Evolutionary conservation across 2,797 vertebrate genomes (phyloP), one percentile per base, ranked within the genome.

Genomic region (Mionectes olivaceus): DNA sequence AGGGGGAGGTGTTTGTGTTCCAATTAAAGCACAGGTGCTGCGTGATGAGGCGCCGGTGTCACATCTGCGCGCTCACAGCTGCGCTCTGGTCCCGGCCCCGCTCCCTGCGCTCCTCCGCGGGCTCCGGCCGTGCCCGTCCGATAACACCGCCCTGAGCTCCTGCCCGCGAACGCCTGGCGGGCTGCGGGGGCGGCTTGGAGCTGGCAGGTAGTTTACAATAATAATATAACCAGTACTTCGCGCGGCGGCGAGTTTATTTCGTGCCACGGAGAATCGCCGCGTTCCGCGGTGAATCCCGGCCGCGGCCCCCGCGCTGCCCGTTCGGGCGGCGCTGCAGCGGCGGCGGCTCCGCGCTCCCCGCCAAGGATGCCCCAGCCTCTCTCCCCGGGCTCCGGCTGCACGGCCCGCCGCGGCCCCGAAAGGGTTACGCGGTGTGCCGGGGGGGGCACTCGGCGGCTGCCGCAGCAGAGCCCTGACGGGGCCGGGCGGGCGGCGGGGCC

Each of bases 391-490:
- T 33, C 52, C 41, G 10, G 19, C 61, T 7, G 19, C 14, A 16
- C 7, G 24, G 5, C 7, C 49, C 39, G 59, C 46, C 46, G 73
- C 70, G 53, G 64, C 37, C 63, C 53, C 87, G 90, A 89, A 96
- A 95, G 97, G 97, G 98, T 98, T 97, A 97, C 97, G 97, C 82
- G 94, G 80, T 91, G 97, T n/a, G n/a, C n/a, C 73, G 91, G 88
- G 44, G 44, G 97, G 98, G 97, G 97, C 98, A 98, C 98, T 98
- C 97, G 19, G 37, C 97, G 97, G 94, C 97, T 17, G 98, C 96
- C 98, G 97, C 98, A 98, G 98, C 98, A 35, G 35, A 35, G 35
- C 35, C 35, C 35, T 35, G 35, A 25, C 97, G 97, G 98, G 98
- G 98, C 97, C 97, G 96, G 90, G 97, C 97, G 96, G 68, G 96